Evolutionary conservation across 2,888 invertebrate genomes (phyloP).

Genomic region (Deroplatys truncata): DNA sequence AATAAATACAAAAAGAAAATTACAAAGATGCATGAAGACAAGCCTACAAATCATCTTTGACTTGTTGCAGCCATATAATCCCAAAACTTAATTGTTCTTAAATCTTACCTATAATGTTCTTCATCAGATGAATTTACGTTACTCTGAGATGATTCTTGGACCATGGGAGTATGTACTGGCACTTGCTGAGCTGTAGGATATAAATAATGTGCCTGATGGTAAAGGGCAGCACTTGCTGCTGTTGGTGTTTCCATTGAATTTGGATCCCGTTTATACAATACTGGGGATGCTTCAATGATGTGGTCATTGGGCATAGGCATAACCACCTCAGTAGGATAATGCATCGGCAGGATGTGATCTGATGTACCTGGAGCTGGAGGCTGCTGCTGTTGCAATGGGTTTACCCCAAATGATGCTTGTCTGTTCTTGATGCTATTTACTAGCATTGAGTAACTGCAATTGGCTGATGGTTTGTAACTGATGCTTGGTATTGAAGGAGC

Average conservation of each 20-base stretch:
- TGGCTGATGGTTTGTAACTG: conserved; percentile 75
- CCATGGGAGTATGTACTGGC: neutral
- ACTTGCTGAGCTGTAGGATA: neutral
- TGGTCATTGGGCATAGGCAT: neutral
- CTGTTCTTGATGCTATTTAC: conserved; percentile 80
- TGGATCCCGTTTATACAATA: conserved; percentile 17
- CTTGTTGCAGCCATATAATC: neutral
- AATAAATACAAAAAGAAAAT: too few relatives aligned
- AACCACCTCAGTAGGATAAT: neutral
- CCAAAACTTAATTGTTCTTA: neutral
- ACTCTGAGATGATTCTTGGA: neutral
- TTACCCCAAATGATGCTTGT: conserved; percentile 32
- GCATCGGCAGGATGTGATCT: neutral
- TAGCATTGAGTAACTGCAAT: conserved; percentile 84
- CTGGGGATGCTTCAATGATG: conserved; percentile 25
- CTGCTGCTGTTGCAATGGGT: neutral
- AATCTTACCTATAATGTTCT: neutral
- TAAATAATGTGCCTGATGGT: neutral
- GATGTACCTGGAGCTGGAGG: conserved; percentile 11
- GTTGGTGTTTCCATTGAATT: neutral
- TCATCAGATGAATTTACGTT: conserved; percentile 6
- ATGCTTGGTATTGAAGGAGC: conserved; percentile 60
- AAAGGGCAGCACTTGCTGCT: neutral
- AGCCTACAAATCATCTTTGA: too few relatives aligned
- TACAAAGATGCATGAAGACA: too few relatives aligned